Evolutionary conservation across 2,888 invertebrate species (phyloP).

Genomic region (Amphipoea oculea): DNA sequence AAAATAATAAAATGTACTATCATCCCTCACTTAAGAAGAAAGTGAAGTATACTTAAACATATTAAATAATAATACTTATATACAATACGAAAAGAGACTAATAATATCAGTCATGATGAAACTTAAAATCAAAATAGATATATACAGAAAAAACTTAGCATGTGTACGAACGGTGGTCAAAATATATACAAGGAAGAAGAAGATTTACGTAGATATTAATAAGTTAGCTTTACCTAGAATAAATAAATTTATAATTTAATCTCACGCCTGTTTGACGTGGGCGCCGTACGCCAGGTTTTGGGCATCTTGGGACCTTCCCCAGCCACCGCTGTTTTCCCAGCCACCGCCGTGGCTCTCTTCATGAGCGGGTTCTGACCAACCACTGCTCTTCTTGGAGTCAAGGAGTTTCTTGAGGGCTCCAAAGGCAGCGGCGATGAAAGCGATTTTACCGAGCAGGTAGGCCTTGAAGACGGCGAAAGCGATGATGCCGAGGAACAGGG

Average conservation of each 20-base stretch:
- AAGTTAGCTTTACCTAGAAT: constrained; percentile 72
- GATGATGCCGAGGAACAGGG: constrained; percentile 93
- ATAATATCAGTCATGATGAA: constrained; percentile 73
- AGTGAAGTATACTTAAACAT: constrained; percentile 58
- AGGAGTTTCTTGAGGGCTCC: constrained; percentile 93
- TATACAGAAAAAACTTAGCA: constrained; percentile 71
- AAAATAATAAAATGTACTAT: constrained; percentile 64
- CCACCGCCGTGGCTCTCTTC: constrained; percentile 87
- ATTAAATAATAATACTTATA: constrained; percentile 65
- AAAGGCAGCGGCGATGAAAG: constrained; percentile 94
- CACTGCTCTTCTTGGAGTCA: constrained; percentile 93
- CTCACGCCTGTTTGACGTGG: constrained; percentile 87
- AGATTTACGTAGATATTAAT: constrained; percentile 63
- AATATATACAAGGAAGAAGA: constrained; percentile 62
- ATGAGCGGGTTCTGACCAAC: constrained; percentile 93
- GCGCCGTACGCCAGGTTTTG: constrained; percentile 93
- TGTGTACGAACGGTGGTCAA: constrained; percentile 66
- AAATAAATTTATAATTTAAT: constrained; percentile 71
- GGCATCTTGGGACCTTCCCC: constrained; percentile 92
- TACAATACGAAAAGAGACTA: constrained; percentile 64
- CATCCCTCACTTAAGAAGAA: constrained; percentile 49
- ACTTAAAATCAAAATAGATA: constrained; percentile 69
- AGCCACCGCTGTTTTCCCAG: constrained; percentile 90
- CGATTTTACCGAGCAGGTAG: constrained; percentile 95
- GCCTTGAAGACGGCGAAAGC: constrained; percentile 96